Base-by-base conservation (phyloP, 2,888 invertebrate genomes). In the Glyphotaelius pellucidus region DNA sequence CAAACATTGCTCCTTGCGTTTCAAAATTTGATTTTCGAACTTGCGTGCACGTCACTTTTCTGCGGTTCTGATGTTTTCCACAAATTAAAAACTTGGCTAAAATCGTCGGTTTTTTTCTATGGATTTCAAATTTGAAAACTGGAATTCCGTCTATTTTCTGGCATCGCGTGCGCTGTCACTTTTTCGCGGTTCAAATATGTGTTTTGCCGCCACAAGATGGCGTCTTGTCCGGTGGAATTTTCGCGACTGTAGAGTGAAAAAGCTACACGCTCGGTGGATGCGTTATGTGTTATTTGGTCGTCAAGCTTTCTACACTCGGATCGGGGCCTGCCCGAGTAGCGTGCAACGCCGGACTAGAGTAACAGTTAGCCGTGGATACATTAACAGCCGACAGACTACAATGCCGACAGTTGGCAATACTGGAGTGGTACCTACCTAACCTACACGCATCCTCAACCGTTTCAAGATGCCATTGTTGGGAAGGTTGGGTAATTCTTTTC, bases 231-330 rank as follows among this genome's bases (percentile, higher is more conserved):
- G 88, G 88, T 25, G 52, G 32, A 31, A 32, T 88, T 88, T 88
- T 88, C 67, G 88, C 79, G 88, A 90, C 90, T 89, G 80, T 14
- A 32, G 79, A n/a, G 79, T 79, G 89, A 79, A 80, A 35, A 79
- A 52, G 38, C 31, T 25, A 38, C 80, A 80, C 47, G 30, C n/a
- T 52, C 52, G 84, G 52, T 83, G 81, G 52, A 47, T 83, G 84
- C 84, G 90, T 90, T 88, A 79, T 35, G 31, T 88, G 89, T 89
- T 80, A 80, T 89, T 38, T 80, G 90, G 67, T 35, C 90, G 90
- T 90, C 90, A 90, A 86, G 90, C 90, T 90, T 90, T 90, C 90
- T 90, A 80, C 90, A 90, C 90, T n/a, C 86, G 86, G 79, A 35
- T 32, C 67, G 30, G 80, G 80, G 86, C 86, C 42, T 35, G 86